Conservation (phyloP, 2,797 vertebrate species). For the Lithobates pipiens region DNA sequence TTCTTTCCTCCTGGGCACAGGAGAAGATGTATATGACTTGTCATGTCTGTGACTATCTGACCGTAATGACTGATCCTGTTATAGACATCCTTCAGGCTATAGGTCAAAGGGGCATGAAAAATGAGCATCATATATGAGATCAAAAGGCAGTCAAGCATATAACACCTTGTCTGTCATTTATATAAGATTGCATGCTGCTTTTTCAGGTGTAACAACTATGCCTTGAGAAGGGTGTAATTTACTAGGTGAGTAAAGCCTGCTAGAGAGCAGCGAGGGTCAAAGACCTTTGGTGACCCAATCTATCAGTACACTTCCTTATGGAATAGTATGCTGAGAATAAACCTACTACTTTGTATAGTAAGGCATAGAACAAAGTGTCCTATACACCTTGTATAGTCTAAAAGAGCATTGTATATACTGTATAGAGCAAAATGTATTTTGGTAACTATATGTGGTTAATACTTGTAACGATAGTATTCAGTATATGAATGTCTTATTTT, state of each 20-base stretch:
- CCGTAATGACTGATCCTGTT: slow-evolving; percentile 45
- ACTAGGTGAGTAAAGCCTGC: not conserved
- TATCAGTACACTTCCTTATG: not conserved
- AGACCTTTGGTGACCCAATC: not conserved
- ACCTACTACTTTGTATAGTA: not conserved
- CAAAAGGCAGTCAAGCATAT: slow-evolving; percentile 24
- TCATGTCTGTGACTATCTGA: slow-evolving; percentile 52
- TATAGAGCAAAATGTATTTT: not conserved
- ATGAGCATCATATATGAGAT: slow-evolving; percentile 32
- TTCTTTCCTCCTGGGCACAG: slow-evolving; percentile 45
- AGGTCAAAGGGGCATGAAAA: slow-evolving; percentile 47
- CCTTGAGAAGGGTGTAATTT: not conserved
- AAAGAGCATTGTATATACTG: too few species aligned
- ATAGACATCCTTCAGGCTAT: slow-evolving; percentile 47
- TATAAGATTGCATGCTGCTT: not conserved
- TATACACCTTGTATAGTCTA: not conserved
- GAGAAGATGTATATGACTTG: slow-evolving; percentile 32
- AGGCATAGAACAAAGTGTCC: too few species aligned
- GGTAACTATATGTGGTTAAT: not conserved
- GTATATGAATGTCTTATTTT: too few species aligned
- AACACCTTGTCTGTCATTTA: slow-evolving; percentile 26
- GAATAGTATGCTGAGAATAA: too few species aligned
- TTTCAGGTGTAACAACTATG: not conserved
- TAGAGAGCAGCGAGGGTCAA: not conserved
- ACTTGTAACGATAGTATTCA: too few species aligned